phyloP scores from a whole-genome alignment of 2,888 invertebrate genomes.

The Homarus gammarus region DNA sequence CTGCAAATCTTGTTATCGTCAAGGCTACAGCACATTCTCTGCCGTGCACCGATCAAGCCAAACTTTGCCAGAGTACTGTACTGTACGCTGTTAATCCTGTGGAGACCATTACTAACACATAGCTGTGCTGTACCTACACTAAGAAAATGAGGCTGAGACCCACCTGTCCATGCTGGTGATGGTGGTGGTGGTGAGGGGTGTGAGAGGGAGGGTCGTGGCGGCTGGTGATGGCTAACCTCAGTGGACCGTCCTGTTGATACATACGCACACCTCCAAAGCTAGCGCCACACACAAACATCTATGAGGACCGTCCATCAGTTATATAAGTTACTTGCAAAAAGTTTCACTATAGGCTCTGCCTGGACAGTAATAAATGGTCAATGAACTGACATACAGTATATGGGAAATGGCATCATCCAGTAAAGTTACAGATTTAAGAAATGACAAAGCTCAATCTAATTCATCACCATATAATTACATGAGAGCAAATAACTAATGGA shows the following conservation, averaged over 20 bases:
- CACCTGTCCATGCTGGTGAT: slow-evolving; percentile 63
- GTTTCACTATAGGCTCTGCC: background rate
- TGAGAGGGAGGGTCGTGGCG: slow-evolving; percentile 47
- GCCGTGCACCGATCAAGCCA: background rate
- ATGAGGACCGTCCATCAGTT: slow-evolving; percentile 27
- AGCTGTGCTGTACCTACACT: background rate
- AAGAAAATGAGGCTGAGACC: slow-evolving; percentile 9
- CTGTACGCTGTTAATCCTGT: background rate
- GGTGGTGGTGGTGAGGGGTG: slow-evolving; percentile 55
- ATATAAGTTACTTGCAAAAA: background rate
- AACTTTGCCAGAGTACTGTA: background rate
- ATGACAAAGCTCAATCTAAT: background rate
- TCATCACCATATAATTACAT: background rate
- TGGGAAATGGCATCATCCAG: background rate
- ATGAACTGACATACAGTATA: background rate
- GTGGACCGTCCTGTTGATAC: slow-evolving; percentile 62
- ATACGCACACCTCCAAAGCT: slow-evolving; percentile 56
- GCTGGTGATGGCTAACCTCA: slow-evolving; percentile 61
- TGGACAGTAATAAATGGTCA: background rate
- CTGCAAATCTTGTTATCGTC: background rate
- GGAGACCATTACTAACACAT: background rate
- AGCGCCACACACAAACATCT: slow-evolving; percentile 61
- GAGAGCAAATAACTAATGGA: slow-evolving; percentile 33
- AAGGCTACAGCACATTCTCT: background rate
- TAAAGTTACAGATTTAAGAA: background rate